phyloP scores from a whole-genome alignment of 1,140 invertebrate genomes.

The Cydia strobilella region DNA sequence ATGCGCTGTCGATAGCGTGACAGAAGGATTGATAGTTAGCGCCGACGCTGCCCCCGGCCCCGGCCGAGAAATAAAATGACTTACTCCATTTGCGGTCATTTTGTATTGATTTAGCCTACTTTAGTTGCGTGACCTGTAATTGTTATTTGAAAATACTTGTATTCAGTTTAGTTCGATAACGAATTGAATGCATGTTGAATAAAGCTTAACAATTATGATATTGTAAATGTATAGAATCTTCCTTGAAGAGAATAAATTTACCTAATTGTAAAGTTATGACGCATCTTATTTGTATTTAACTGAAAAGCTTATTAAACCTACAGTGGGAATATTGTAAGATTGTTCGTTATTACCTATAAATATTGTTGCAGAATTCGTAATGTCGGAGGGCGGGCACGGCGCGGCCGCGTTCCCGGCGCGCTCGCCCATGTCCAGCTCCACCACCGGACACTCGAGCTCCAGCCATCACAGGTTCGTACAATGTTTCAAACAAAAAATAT shows the following conservation, averaged over 20 bases:
- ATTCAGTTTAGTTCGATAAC: too few species aligned
- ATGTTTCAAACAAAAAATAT: too few species aligned
- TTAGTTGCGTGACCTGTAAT: not conserved
- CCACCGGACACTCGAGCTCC: conserved; percentile 72
- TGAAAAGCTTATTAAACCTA: too few species aligned
- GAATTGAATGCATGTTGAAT: too few species aligned
- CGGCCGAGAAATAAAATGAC: conserved; percentile 20
- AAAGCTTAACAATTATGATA: too few species aligned
- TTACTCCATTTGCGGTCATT: conserved; percentile 24
- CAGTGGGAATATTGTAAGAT: too few species aligned
- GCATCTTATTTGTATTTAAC: too few species aligned
- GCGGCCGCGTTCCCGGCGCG: conserved; percentile 63
- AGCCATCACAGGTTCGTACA: conserved; percentile 70
- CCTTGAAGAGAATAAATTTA: not conserved
- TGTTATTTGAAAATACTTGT: too few species aligned
- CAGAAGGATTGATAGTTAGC: conserved; percentile 74
- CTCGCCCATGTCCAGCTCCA: conserved; percentile 73
- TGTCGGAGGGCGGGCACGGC: conserved; percentile 61
- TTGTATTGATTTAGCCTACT: not conserved
- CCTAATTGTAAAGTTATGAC: too few species aligned
- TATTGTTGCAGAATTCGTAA: conserved; percentile 70
- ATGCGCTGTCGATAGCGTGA: conserved; percentile 73
- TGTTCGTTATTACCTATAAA: too few species aligned
- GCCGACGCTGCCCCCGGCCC: conserved; percentile 36
- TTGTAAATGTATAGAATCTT: not conserved